phyloP scores from a whole-genome alignment of 1,140 invertebrate genomes.

The Diorhabda elongata region DNA sequence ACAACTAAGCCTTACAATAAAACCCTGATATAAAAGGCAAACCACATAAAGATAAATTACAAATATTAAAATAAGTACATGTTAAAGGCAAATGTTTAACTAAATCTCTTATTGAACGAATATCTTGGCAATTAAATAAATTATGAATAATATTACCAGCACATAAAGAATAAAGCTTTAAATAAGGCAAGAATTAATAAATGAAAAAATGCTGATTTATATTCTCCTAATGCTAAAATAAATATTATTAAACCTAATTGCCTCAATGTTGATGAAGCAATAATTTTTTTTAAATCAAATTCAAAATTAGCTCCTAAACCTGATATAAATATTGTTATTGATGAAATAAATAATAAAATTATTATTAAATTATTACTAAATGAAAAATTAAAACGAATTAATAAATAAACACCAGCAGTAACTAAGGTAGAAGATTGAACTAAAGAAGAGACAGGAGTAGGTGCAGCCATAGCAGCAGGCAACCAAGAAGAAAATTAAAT shows the following conservation, averaged over 20 bases:
- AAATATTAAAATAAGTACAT: conserved; percentile 50
- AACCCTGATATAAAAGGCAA: conserved; percentile 59
- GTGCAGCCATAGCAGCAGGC: conserved; percentile 64
- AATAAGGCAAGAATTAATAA: conserved; percentile 60
- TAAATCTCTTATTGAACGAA: conserved; percentile 54
- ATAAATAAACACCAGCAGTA: conserved; percentile 65
- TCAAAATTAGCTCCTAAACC: conserved; percentile 58
- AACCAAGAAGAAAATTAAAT: conserved; percentile 58
- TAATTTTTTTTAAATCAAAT: conserved; percentile 66
- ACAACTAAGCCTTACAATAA: conserved; percentile 65
- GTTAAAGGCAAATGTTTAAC: conserved; percentile 47
- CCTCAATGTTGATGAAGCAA: conserved; percentile 67
- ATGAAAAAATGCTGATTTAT: conserved; percentile 59
- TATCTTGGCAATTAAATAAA: conserved; percentile 58
- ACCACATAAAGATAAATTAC: conserved; percentile 53
- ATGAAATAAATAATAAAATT: conserved; percentile 46
- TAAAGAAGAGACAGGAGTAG: conserved; percentile 65
- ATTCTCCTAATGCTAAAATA: conserved; percentile 50
- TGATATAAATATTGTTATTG: conserved; percentile 59
- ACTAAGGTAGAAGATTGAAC: conserved; percentile 73
- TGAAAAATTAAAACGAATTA: conserved; percentile 59
- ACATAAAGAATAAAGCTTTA: conserved; percentile 62
- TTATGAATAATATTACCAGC: conserved; percentile 59
- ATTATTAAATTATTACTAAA: conserved; percentile 35
- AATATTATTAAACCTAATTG: conserved; percentile 65